phyloP scores from a whole-genome alignment of 2,888 invertebrate species.

The Carpatolechia fugitivella region DNA sequence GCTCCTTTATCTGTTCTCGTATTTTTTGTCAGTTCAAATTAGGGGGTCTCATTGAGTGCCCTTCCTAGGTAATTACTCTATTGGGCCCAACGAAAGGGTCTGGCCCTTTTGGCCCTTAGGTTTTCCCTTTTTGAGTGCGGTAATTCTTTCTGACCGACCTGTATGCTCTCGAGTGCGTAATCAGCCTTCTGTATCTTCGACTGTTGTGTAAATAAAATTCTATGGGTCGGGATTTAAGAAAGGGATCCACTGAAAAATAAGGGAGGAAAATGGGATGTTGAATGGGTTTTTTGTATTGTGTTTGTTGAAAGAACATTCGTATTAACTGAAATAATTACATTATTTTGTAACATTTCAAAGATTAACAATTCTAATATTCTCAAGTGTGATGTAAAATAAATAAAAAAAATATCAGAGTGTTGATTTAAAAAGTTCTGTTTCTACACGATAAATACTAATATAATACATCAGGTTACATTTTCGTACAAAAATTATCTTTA shows the following conservation, averaged over 20 bases:
- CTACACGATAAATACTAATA: no score
- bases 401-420: no score
- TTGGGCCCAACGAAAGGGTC: slow-evolving; percentile 48
- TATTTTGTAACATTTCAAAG: no score
- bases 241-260: not conserved
- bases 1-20: slow-evolving; percentile 25
- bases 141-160: slow-evolving; percentile 17
- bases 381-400: no score
- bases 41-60: slow-evolving; percentile 41
- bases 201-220: slow-evolving; percentile 6
- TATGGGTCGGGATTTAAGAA: not conserved
- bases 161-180: slow-evolving; percentile 15
- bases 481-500: no score
- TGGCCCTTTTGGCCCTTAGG: slow-evolving; percentile 37
- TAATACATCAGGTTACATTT: no score
- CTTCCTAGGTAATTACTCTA: slow-evolving; percentile 57
- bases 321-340: no score
- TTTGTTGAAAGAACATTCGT: no score
- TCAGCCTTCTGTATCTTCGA: slow-evolving; percentile 8
- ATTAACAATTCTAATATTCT: no score
- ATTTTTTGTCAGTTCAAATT: slow-evolving; percentile 48
- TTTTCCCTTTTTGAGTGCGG: slow-evolving; percentile 23
- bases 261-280: not conserved
- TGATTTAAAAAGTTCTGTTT: no score
- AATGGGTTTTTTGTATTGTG: not conserved